Evolutionary conservation across 2,888 invertebrate genomes (phyloP).

Genomic region (Zhengitettix transpicula): DNA sequence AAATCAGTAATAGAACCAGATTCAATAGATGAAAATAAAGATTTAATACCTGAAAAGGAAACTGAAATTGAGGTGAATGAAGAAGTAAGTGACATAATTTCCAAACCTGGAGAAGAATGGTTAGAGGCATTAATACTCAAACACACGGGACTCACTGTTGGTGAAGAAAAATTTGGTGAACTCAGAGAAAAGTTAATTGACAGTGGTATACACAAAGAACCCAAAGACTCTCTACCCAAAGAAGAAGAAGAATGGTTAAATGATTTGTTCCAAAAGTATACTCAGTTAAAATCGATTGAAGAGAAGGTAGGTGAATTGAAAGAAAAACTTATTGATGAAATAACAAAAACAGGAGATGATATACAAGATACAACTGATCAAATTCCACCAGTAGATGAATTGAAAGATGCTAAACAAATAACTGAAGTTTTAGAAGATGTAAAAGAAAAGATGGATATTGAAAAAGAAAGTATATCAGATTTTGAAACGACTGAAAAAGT

Average conservation of each 20-base stretch:
- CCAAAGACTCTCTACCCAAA: background rate
- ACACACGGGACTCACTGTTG: background rate
- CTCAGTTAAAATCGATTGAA: background rate
- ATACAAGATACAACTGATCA: background rate
- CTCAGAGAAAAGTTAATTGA: no score
- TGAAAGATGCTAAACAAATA: background rate
- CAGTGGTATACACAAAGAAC: background rate
- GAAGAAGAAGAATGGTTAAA: background rate
- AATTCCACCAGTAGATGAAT: background rate
- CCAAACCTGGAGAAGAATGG: background rate
- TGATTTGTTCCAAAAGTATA: background rate
- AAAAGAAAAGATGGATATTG: background rate
- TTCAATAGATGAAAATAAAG: background rate
- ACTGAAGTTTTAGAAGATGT: background rate
- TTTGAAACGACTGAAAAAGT: background rate
- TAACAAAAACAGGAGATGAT: background rate
- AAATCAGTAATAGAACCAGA: slow-evolving; percentile 1
- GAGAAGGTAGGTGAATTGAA: background rate
- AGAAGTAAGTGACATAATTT: background rate
- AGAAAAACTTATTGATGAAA: background rate
- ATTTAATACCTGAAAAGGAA: slow-evolving; percentile 1
- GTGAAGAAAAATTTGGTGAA: background rate
- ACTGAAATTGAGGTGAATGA: background rate
- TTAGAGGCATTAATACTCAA: background rate
- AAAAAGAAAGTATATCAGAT: background rate